A percentile compares a stretch with the other conserved stretches of the same genome.
Conservation (phyloP, 2,888 invertebrate genomes). For the Lepas anatifera region DNA sequence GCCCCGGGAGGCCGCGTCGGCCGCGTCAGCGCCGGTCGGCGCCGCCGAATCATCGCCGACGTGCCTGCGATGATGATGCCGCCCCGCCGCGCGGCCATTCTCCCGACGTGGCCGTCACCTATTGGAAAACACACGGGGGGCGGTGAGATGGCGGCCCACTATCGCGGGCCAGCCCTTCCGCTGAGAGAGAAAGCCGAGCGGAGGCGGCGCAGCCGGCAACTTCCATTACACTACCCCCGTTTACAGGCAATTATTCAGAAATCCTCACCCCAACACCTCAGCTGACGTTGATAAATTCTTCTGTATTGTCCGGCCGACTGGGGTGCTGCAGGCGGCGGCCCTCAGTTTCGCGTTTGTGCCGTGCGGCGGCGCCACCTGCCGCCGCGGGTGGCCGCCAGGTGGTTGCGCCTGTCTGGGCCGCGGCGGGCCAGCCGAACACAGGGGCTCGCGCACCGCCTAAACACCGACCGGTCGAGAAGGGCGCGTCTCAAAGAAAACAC, state of each 20-base stretch:
- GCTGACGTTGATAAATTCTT: slow-evolving; percentile 7
- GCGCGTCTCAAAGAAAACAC: slow-evolving; percentile 12
- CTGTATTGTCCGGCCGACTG: slow-evolving; percentile 1
- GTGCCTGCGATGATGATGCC: background rate
- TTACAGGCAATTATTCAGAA: slow-evolving; percentile 6
- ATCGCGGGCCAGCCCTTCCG: background rate
- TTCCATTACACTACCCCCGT: slow-evolving; percentile 5
- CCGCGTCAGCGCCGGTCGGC: background rate
- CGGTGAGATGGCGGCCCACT: background rate
- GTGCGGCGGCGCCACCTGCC: background rate
- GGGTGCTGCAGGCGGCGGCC: background rate
- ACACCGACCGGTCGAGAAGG: background rate
- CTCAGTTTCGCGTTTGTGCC: background rate
- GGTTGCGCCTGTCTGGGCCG: background rate
- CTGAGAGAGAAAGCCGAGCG: too few species aligned
- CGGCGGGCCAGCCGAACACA: background rate
- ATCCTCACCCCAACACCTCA: slow-evolving; percentile 11
- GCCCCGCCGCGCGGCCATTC: background rate
- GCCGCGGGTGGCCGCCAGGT: background rate
- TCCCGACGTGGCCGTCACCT: background rate
- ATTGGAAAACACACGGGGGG: slow-evolving; percentile 9
- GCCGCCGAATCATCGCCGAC: background rate
- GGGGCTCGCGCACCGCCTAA: background rate
- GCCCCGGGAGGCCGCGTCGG: background rate
- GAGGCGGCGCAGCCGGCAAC: slow-evolving; percentile 1